Percentiles rank a stretch among this genome's conserved stretches.
Conservation (phyloP, 2,113 vertebrate genomes). For the Steatornis caripensis region DNA sequence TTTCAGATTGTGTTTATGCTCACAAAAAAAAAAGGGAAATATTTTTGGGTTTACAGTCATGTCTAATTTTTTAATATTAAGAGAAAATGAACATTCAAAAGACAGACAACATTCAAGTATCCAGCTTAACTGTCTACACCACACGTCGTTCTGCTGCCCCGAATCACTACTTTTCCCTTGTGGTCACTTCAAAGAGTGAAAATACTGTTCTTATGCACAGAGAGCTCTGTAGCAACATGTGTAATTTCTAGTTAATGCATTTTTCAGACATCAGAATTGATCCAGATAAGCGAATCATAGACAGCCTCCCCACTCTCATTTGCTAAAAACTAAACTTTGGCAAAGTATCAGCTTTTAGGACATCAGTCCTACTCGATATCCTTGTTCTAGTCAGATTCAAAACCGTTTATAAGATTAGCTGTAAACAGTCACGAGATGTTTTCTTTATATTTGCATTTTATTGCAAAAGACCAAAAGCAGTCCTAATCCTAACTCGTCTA, state of each 20-base stretch:
- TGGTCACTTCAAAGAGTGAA: not conserved
- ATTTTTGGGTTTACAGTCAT: not conserved
- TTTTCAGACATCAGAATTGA: not conserved
- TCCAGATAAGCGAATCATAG: not conserved
- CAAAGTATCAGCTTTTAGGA: not conserved
- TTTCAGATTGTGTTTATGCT: not conserved
- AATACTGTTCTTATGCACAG: not conserved
- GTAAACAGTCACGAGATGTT: not conserved
- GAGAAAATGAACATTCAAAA: not conserved
- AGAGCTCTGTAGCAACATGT: not conserved
- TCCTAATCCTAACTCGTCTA: not conserved
- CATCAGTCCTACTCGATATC: not conserved
- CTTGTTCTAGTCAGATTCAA: not conserved
- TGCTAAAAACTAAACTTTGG: not conserved
- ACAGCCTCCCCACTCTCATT: not conserved
- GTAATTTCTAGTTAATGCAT: not conserved
- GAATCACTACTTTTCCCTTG: not conserved
- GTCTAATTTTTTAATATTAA: not conserved
- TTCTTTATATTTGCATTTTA: not conserved
- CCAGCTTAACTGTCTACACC: not conserved
- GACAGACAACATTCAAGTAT: not conserved
- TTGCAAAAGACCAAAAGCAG: not conserved
- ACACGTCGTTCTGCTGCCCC: not conserved
- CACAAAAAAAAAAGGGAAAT: not conserved
- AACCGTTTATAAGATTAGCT: not conserved